phyloP scores from a whole-genome alignment of 2,113 vertebrate genomes.

The Stigmatopora nigra region DNA sequence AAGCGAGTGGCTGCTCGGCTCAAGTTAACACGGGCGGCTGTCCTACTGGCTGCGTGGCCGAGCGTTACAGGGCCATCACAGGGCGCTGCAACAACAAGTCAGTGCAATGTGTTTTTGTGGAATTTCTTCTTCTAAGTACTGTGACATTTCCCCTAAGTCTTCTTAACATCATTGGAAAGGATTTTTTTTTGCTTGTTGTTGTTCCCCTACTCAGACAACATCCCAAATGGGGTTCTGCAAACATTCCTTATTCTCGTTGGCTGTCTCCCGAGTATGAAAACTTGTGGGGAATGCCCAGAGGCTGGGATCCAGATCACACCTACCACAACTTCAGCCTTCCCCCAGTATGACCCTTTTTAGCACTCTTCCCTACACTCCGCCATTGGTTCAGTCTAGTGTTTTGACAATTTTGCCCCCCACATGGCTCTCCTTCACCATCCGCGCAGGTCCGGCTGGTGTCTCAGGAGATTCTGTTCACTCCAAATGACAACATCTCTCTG shows the following conservation, averaged over 20 bases:
- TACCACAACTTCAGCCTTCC: constrained; percentile 68
- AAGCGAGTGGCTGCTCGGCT: constrained; percentile 64
- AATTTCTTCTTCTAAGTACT: too few species aligned
- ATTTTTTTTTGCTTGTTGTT: background rate
- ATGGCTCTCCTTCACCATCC: background rate
- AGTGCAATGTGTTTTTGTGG: background rate
- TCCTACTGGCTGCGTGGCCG: constrained; percentile 60
- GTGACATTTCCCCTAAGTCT: too few species aligned
- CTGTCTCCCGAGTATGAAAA: constrained; percentile 72
- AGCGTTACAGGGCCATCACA: constrained; percentile 70
- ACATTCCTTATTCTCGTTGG: constrained; percentile 72
- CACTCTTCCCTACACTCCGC: background rate
- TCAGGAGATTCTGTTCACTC: constrained; percentile 69
- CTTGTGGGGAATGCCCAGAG: constrained; percentile 57
- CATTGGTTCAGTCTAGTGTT: background rate
- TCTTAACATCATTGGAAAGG: too few species aligned
- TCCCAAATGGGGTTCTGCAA: constrained; percentile 68
- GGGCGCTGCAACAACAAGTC: constrained; percentile 76
- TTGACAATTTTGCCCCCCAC: background rate
- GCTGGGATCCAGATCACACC: constrained; percentile 64
- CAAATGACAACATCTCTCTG: constrained; percentile 70
- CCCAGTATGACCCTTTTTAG: constrained; percentile 52
- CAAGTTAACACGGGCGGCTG: constrained; percentile 59
- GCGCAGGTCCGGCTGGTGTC: constrained; percentile 70
- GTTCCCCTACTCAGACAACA: constrained; percentile 46